These are phyloP conservation scores for Sabatieria punctata DNA, from an alignment of 2,888 invertebrate species.

Conservation along the genomic window DNA sequence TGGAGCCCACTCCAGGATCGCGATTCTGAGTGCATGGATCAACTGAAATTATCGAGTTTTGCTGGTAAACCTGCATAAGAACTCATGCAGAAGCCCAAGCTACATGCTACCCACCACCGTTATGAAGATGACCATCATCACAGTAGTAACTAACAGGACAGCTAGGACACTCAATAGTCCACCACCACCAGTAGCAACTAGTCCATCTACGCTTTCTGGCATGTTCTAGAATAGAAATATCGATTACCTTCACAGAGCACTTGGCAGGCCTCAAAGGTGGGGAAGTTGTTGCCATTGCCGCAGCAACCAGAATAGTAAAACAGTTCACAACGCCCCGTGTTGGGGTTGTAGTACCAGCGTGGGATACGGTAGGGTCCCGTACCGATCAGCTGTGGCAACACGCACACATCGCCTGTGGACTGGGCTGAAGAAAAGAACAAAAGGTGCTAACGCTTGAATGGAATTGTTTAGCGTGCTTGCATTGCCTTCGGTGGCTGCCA, in stretches of 20 bases:
- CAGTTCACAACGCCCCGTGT: conserved; percentile 25
- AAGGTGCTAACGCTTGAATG: too few species aligned
- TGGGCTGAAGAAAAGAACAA: conserved; percentile 1
- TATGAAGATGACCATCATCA: neutral
- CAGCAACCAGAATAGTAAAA: conserved; percentile 33
- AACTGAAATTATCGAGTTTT: conserved; percentile 21
- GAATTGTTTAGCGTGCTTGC: too few species aligned
- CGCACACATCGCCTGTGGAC: conserved; percentile 9
- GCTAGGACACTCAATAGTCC: neutral
- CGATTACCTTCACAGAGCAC: conserved; percentile 26
- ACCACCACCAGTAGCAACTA: neutral
- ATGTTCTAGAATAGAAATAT: neutral
- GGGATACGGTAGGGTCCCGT: conserved; percentile 31
- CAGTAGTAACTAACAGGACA: neutral
- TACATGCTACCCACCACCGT: neutral
- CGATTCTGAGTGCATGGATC: conserved; percentile 23
- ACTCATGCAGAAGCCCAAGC: too few species aligned
- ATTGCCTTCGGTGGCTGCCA: too few species aligned
- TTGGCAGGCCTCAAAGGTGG: conserved; percentile 26
- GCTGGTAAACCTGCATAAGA: neutral
- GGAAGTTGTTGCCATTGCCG: conserved; percentile 30
- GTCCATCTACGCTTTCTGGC: neutral
- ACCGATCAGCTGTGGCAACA: conserved; percentile 27
- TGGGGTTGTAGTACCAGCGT: conserved; percentile 24
- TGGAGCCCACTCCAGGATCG: conserved; percentile 24